Base-by-base conservation (phyloP, 2,797 vertebrate species). In the Epinephelus awoara region DNA sequence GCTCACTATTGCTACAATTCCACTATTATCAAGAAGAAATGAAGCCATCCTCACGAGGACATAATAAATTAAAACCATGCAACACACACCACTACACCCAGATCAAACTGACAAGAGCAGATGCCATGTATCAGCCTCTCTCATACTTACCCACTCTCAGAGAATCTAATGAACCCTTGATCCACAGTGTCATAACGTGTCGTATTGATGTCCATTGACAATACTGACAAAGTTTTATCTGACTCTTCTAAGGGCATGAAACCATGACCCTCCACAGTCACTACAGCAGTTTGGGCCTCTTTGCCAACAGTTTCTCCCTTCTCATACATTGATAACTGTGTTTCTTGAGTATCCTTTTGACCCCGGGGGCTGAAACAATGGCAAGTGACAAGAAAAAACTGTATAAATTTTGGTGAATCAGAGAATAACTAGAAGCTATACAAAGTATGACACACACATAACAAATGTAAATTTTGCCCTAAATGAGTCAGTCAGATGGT, bases 91-190 rank as follows among this genome's bases (percentile, higher is more conserved):
- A 67, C 27, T 34, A 66, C 50, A 57, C 12, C 21, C n/a, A 49
- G 2, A 65, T 54, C 21, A 73, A 67, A 54, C 21, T 59, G 8
- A 57, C 63, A 77, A 66, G 49, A 62, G 34, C 54, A 65, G 47
- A 73, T 54, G 6, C 21, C 18, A 75, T 19, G 19, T 64, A 65
- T 49, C 68, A 34, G 3, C 0, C 63, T 27, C 47, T 23, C 21
- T 52, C 27, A 75, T 0, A 86, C 76, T 85, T 84, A 81, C 81
- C 75, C 55, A 67, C 55, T 80, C 17, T 79, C 54, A 69, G 27
- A 56, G 44, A 70, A 65, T 83, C 67, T 82, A 63, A 64, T 29
- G 76, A 11, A 55, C 19, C 6, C 42, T 62, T 56, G 44, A 54
- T 62, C 54, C 63, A 61, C 21, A 67, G 17, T 72, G 42, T 51